These are phyloP conservation scores for Ochotona princeps DNA, from an alignment of 2,113 vertebrate species.

Conservation along the genomic window DNA sequence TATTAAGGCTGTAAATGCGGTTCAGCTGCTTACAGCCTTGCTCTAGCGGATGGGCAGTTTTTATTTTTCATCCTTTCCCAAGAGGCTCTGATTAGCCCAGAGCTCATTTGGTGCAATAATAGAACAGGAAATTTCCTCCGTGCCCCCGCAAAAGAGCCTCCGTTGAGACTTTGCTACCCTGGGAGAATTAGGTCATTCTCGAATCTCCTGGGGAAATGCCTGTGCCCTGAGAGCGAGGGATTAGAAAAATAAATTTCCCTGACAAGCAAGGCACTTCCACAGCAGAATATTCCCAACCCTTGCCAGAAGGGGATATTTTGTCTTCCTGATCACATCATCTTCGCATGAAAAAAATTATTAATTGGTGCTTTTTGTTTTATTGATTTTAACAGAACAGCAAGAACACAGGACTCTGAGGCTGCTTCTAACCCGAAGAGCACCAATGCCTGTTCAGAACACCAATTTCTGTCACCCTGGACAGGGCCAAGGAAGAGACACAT, in stretches of 20 bases:
- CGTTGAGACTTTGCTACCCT: not conserved
- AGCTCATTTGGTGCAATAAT: not conserved
- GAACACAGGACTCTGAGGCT: not conserved
- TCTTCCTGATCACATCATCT: not conserved
- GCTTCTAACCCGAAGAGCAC: not conserved
- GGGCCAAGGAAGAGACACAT: not conserved
- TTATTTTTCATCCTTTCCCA: not conserved
- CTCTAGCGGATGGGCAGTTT: not conserved
- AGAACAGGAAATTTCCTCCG: constrained; percentile 29
- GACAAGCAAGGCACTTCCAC: not conserved
- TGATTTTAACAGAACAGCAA: constrained; percentile 21
- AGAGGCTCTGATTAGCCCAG: not conserved
- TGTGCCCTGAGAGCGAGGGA: not conserved
- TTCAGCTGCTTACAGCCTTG: not conserved
- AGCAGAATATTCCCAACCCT: not conserved
- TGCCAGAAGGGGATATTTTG: not conserved
- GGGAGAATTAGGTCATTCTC: not conserved
- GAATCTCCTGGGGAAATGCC: not conserved
- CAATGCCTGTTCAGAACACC: not conserved
- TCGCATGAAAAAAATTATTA: not conserved
- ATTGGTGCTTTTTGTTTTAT: not conserved
- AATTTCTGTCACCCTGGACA: not conserved
- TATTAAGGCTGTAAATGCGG: not conserved
- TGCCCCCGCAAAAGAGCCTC: not conserved
- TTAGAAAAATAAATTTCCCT: not conserved